Conservation (phyloP, 2,797 vertebrate genomes). For the Lacerta bilineata region DNA sequence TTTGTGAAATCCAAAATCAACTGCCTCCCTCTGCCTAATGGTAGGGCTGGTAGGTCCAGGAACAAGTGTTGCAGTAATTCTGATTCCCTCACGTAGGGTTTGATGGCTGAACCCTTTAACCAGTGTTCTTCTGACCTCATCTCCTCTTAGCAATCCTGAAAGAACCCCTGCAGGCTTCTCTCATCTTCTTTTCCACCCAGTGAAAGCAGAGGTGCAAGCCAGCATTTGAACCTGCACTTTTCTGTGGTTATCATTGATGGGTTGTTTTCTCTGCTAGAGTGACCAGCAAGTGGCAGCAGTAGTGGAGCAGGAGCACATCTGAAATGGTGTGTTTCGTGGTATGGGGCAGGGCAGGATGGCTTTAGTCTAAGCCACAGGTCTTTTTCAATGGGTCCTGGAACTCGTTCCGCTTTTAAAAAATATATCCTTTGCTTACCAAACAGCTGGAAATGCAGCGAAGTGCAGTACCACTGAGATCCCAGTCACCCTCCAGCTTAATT, state of each 20-base stretch:
- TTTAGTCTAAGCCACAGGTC: no score
- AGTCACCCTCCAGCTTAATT: neutral
- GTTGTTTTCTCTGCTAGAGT: neutral
- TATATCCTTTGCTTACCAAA: no score
- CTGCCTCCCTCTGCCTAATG: no score
- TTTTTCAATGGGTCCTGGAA: no score
- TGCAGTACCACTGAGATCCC: no score
- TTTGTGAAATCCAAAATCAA: no score
- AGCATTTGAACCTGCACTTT: neutral
- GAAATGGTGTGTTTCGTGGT: neutral
- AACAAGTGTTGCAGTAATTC: no score
- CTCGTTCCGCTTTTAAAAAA: no score
- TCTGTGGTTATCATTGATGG: neutral
- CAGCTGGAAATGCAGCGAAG: no score
- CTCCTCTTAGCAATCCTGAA: neutral
- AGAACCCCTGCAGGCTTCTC: neutral
- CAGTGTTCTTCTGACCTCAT: neutral
- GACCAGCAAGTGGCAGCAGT: neutral
- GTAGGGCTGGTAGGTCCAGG: no score
- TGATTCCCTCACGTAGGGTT: no score
- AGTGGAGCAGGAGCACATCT: neutral
- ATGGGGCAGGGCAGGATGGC: no score
- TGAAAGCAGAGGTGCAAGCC: neutral
- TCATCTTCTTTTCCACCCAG: neutral
- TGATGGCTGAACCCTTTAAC: neutral